Base-by-base conservation (phyloP, 2,113 vertebrate genomes). In the Otocyon megalotis region DNA sequence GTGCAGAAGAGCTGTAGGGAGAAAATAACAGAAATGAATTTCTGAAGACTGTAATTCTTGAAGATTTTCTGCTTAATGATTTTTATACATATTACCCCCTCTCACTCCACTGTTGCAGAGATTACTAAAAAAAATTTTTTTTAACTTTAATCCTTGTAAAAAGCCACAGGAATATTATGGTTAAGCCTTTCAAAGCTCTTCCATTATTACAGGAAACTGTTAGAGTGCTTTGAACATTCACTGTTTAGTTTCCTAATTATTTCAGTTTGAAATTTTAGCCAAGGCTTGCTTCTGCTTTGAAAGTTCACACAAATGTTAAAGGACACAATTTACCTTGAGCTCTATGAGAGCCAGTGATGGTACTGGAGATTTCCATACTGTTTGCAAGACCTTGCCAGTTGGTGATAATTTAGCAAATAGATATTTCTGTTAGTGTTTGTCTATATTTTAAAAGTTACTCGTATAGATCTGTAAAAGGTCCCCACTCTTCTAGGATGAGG, bases 161-260 rank as follows among this genome's bases (percentile, higher is more conserved):
- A 97, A 74, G 0, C 89, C 93, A 93, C 86, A 94, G 35, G 90
- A 96, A 92, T 94, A 97, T 97, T 96, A 96, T 54, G 16, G 88
- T 67, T 94, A 92, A 95, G 77, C n/a, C 94, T 98, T 98, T 97
- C 93, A 97, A 98, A 98, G 97, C 62, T 87, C 88, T 96, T 93
- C 79, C 76, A 84, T 93, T 96, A 94, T 85, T 93, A 50, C 81
- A 92, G 93, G 81, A 97, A 98, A 96, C 87, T 90, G 90, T 92
- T 97, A 96, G 63, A 76, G 56, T 43, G 74, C 94, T 98, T 98
- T 98, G 97, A 98, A 98, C 95, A 96, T 98, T 96, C 89, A 86
- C 80, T 88, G 60, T 81, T 95, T 92, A 79, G 93, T 98, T 98
- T 92, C 90, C 96, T 98, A 97, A 96, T 98, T 97, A 97, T 90